Conservation (phyloP, 35 echinoderm and acorn worm genomes). For the Ophiothrix spiculata region DNA sequence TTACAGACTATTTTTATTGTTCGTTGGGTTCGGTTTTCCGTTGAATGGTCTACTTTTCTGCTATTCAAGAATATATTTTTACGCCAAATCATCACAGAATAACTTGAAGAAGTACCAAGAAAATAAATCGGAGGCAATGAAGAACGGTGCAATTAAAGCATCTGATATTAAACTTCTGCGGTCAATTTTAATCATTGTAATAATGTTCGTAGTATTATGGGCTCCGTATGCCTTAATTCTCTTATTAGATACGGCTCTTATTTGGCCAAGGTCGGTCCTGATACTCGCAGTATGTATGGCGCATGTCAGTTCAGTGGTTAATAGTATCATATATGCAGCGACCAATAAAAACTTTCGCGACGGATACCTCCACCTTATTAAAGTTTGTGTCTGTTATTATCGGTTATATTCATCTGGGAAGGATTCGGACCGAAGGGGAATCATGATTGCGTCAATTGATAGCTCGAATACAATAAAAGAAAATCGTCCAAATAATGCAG, state of each 20-base stretch:
- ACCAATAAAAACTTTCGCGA: constrained; percentile 65
- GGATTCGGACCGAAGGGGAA: background rate
- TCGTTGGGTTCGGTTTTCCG: constrained; percentile 42
- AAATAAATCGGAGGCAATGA: background rate
- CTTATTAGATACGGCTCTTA: constrained; percentile 40
- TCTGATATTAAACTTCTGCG: constrained; percentile 57
- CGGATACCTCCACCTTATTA: constrained; percentile 34
- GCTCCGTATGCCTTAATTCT: constrained; percentile 68
- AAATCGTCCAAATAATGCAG: background rate
- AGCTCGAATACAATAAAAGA: background rate
- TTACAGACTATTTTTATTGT: constrained; percentile 70
- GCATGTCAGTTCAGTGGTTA: constrained; percentile 68
- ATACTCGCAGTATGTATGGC: constrained; percentile 44
- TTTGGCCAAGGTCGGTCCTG: constrained; percentile 38
- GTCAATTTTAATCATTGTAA: constrained; percentile 62
- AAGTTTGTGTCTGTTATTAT: background rate
- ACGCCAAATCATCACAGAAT: constrained; percentile 20
- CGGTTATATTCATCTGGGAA: background rate
- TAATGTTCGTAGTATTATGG: constrained; percentile 78
- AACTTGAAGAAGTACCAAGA: background rate
- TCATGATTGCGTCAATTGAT: background rate
- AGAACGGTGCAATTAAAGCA: constrained; percentile 2
- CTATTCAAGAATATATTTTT: constrained; percentile 55
- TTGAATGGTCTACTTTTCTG: constrained; percentile 28
- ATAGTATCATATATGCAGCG: constrained; percentile 74